A percentile compares a stretch with the other conserved stretches of the same genome.
Conservation (phyloP, 2,888 invertebrate genomes). For the Aspidiotus rigidus region DNA sequence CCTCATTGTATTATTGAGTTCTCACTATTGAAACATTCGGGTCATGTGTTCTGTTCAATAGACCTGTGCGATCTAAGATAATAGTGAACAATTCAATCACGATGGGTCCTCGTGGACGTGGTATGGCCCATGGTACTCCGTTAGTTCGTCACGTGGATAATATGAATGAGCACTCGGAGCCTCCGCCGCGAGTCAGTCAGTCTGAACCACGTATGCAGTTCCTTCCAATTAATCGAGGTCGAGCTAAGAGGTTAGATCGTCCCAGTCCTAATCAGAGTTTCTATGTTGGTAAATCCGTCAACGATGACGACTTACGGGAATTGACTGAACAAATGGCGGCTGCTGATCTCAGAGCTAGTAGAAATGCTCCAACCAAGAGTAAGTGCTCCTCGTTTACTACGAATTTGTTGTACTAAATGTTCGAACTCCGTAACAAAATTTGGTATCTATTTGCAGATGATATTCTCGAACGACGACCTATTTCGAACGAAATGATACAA, state of each 20-base stretch:
- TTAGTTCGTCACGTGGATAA: too few species aligned
- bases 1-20: too few species aligned
- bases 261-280: constrained; percentile 1
- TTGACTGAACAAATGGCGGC: constrained; percentile 16
- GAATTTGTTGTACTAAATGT: not conserved
- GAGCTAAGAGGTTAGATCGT: constrained; percentile 12
- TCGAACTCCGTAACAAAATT: too few species aligned
- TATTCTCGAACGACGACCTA: not conserved
- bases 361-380: constrained; percentile 1
- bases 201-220: constrained; percentile 14
- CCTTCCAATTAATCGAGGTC: constrained; percentile 15
- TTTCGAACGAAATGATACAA: constrained; percentile 9
- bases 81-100: too few species aligned
- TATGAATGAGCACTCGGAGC: too few species aligned
- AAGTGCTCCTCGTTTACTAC: not conserved
- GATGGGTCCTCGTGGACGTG: too few species aligned
- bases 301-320: constrained; percentile 11
- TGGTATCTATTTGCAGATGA: constrained; percentile 5
- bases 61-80: too few species aligned
- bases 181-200: too few species aligned
- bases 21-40: too few species aligned
- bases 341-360: constrained; percentile 3
- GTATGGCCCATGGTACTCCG: too few species aligned
- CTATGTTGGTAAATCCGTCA: constrained; percentile 3
- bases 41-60: too few species aligned